These are phyloP conservation scores for Eueides isabella DNA, from an alignment of 1,140 invertebrate genomes.

Conservation along the genomic window DNA sequence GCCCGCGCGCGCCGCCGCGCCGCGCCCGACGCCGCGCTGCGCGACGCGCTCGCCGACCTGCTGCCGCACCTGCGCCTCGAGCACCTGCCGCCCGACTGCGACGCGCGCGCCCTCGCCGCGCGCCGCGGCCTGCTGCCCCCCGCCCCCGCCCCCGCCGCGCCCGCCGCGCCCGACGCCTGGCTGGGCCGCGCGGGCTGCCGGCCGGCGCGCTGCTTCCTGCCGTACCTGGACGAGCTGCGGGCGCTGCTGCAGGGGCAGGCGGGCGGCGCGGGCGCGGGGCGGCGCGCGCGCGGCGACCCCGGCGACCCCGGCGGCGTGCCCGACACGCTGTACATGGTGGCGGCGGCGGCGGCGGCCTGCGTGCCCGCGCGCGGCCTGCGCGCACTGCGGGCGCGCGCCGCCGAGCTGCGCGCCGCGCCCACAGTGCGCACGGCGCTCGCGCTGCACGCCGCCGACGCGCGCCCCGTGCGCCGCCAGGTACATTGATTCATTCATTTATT, in stretches of 20 bases:
- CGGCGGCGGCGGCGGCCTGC: slow-evolving; percentile 41
- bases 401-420: slow-evolving; percentile 91
- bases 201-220: slow-evolving; percentile 94
- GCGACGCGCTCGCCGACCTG: slow-evolving; percentile 92
- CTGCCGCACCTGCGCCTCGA: slow-evolving; percentile 93
- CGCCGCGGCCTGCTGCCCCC: slow-evolving; percentile 96
- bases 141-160: slow-evolving; percentile 86
- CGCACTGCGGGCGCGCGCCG: slow-evolving; percentile 93
- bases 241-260: slow-evolving; percentile 15
- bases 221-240: slow-evolving; percentile 95
- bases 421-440: slow-evolving; percentile 90
- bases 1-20: slow-evolving; percentile 94
- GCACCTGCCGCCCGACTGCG: slow-evolving; percentile 93
- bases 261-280: slow-evolving; percentile 89
- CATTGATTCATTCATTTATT: no score
- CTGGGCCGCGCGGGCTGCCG: slow-evolving; percentile 91
- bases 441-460: slow-evolving; percentile 88
- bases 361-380: slow-evolving; percentile 86
- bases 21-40: slow-evolving; percentile 92
- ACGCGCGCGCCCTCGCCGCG: slow-evolving; percentile 78
- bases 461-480: slow-evolving; percentile 88
- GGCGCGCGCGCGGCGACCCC: slow-evolving; percentile 91
- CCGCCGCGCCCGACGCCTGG: slow-evolving; percentile 90
- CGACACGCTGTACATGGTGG: slow-evolving; percentile 96
- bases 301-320: slow-evolving; percentile 91